phyloP scores from a whole-genome alignment of 2,113 vertebrate species.

The Callionymus lyra region DNA sequence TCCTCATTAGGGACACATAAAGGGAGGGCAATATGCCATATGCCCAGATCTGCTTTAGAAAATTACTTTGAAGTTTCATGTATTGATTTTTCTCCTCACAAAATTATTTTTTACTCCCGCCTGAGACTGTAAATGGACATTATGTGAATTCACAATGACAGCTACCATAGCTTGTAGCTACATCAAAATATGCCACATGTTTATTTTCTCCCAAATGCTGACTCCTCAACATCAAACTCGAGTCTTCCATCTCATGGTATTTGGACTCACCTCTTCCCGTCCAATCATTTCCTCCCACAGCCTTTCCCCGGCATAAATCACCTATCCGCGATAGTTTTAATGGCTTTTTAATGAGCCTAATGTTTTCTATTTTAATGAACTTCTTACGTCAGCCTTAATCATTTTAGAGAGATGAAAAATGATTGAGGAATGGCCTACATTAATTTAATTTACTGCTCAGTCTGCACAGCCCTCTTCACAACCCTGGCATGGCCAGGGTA shows the following conservation, averaged over 20 bases:
- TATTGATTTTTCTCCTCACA: too few relatives aligned
- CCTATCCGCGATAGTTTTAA: constrained; percentile 78
- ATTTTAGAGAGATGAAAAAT: constrained; percentile 84
- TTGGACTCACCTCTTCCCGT: constrained; percentile 29
- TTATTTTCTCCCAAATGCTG: too few relatives aligned
- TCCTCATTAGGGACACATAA: too few relatives aligned
- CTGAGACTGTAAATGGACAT: too few relatives aligned
- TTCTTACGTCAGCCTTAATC: constrained; percentile 87
- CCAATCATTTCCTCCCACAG: constrained; percentile 57
- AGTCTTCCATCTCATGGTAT: constrained; percentile 30
- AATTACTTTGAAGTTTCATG: too few relatives aligned
- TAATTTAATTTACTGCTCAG: constrained; percentile 85
- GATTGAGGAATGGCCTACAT: constrained; percentile 81
- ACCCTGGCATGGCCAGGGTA: constrained; percentile 36
- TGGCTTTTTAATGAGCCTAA: constrained; percentile 93
- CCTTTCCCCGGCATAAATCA: constrained; percentile 78
- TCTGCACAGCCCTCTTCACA: constrained; percentile 67
- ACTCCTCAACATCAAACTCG: constrained; percentile 29
- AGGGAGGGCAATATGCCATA: too few relatives aligned
- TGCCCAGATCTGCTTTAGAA: too few relatives aligned
- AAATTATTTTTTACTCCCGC: too few relatives aligned
- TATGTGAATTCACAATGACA: too few relatives aligned
- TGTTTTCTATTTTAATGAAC: constrained; percentile 94
- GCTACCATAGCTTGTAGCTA: too few relatives aligned
- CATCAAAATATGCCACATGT: too few relatives aligned